These are phyloP conservation scores for Alca torda DNA, from an alignment of 2,797 vertebrate species.

Conservation along the genomic window DNA sequence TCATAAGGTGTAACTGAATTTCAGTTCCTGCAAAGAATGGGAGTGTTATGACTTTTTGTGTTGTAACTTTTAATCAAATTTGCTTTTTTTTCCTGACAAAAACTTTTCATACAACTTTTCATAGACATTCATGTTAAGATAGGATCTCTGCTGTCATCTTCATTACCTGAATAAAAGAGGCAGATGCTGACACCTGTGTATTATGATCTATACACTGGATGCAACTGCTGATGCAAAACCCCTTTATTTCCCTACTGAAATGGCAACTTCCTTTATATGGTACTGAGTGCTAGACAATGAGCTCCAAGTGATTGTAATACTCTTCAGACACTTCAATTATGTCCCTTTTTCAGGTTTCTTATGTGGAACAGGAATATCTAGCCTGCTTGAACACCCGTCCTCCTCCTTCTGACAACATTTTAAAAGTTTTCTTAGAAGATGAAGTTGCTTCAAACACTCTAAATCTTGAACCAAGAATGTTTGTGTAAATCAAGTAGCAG, in stretches of 20 bases:
- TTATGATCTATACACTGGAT: not conserved
- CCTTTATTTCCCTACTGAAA: not conserved
- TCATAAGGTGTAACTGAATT: not conserved
- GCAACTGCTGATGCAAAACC: not conserved
- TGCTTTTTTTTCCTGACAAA: not conserved
- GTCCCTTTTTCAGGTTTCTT: not conserved
- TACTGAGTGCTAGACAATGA: not conserved
- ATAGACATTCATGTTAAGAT: not conserved
- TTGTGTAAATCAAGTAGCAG: not conserved
- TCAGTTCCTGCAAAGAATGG: not conserved
- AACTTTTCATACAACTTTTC: not conserved
- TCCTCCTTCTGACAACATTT: not conserved
- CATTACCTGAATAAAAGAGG: not conserved
- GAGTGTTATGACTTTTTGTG: not conserved
- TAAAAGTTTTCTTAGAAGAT: not conserved
- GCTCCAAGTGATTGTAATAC: not conserved
- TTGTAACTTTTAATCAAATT: not conserved
- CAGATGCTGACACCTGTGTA: not conserved
- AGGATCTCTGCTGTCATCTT: not conserved
- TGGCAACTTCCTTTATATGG: not conserved
- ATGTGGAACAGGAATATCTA: not conserved
- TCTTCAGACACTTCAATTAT: not conserved
- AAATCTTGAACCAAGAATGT: not conserved
- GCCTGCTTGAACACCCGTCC: not conserved
- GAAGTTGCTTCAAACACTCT: not conserved